Evolutionary conservation across 2,797 vertebrate genomes (phyloP).

Genomic region (Cetoscarus ocellatus): DNA sequence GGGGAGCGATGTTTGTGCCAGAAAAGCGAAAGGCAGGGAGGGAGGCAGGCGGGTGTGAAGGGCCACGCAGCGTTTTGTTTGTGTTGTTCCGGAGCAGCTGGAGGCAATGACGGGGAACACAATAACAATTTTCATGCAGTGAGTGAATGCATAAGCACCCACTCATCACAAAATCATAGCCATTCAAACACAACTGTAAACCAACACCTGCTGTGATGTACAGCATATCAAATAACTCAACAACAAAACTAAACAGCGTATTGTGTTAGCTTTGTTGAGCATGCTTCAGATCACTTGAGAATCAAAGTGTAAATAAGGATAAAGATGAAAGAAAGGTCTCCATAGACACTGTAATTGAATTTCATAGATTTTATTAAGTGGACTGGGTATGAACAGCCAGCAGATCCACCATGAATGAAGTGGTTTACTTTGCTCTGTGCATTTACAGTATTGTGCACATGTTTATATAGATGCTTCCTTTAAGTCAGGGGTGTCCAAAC

Average conservation of each 20-base stretch:
- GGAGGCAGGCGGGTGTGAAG: conserved; percentile 5
- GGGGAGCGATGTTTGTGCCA: conserved; percentile 60
- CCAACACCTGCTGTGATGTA: conserved; percentile 65
- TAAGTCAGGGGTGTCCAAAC: too few relatives aligned
- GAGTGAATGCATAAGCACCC: conserved; percentile 68
- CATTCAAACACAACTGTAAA: conserved; percentile 56
- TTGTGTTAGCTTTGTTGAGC: conserved; percentile 4
- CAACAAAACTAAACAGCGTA: conserved; percentile 25
- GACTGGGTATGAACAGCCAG: not conserved
- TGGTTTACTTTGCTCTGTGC: too few relatives aligned
- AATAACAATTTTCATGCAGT: conserved; percentile 71
- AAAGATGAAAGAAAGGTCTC: conserved; percentile 2
- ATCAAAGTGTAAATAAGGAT: conserved; percentile 28
- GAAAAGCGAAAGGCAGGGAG: conserved; percentile 39
- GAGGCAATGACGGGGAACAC: conserved; percentile 76
- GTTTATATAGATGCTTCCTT: not conserved
- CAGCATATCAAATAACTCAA: conserved; percentile 42
- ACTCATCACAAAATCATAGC: conserved; percentile 68
- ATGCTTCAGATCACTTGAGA: conserved; percentile 16
- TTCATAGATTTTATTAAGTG: not conserved
- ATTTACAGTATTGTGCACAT: too few relatives aligned
- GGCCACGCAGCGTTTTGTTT: conserved; percentile 62
- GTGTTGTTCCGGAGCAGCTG: conserved; percentile 77
- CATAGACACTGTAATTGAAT: not conserved
- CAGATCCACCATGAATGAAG: not conserved